Evolutionary conservation across 2,113 vertebrate genomes (phyloP).

Genomic region (Phasianus colchicus): DNA sequence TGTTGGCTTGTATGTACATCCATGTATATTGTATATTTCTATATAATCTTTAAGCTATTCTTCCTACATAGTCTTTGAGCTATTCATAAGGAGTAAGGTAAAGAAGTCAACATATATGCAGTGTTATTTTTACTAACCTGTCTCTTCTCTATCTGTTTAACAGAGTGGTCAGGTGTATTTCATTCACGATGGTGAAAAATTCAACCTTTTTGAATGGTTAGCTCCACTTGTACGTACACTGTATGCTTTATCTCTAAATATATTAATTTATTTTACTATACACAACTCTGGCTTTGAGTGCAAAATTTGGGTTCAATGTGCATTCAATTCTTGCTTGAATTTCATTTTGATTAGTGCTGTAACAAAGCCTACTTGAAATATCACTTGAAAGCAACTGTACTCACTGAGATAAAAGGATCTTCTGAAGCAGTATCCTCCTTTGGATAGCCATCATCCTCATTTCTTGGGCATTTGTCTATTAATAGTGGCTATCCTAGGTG

Average conservation of each 20-base stretch:
- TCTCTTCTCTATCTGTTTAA: slow-evolving; percentile 15
- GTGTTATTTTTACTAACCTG: slow-evolving; percentile 25
- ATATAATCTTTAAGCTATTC: background rate
- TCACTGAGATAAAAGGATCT: background rate
- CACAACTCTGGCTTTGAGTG: background rate
- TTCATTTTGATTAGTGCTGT: background rate
- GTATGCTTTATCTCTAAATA: background rate
- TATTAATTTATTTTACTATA: background rate
- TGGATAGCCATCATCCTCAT: background rate
- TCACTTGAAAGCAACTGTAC: background rate
- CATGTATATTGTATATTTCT: background rate
- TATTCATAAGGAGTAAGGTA: background rate
- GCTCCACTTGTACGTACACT: slow-evolving; percentile 88
- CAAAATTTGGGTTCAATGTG: background rate
- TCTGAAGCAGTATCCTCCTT: background rate
- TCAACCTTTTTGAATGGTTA: slow-evolving; percentile 94
- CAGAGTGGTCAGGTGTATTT: slow-evolving; percentile 95
- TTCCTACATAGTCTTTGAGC: background rate
- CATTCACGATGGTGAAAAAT: slow-evolving; percentile 91
- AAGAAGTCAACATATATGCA: background rate
- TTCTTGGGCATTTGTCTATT: background rate
- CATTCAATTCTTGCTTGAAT: background rate
- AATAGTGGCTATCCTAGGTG: background rate
- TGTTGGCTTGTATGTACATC: background rate
- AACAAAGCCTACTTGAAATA: background rate